Base-by-base conservation (phyloP, 2,888 invertebrate species). In the Drosophila falleni region DNA sequence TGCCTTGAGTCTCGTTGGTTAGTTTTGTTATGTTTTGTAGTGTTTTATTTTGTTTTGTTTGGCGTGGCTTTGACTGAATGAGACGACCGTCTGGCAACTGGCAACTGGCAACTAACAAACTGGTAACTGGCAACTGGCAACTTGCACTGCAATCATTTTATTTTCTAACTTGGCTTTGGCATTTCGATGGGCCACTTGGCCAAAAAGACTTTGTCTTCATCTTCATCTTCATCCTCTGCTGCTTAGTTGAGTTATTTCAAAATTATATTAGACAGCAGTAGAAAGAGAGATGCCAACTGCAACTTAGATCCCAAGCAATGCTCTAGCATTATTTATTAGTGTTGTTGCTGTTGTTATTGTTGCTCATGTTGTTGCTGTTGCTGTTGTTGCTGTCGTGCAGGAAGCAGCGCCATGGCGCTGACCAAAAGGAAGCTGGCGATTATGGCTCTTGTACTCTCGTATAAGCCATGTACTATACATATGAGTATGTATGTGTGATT, bases 231-330 rank as follows among this genome's bases (percentile, higher is more conserved):
- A 69, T 53, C 39, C 46, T 33, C 46, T 15, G 37, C 11, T 62
- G 56, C 74, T 81, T 80, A 85, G 84, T 85, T 85, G 89, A 85
- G 84, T 86, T 89, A 84, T 84, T 87, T 78, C 84, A 83, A 74
- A 80, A 85, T 85, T 83, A 87, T 85, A 80, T 85, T 83, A 80
- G 89, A 89, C 84, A 76, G 78, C 31, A 31, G 31, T 2, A 51
- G 41, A 37, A 13, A 39, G 31, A 65, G 54, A 65, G 51, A 54
- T 62, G 65, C 61, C 78, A 63, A 78, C 74, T 74, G 82, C 66
- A 66, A 46, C 72, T 51, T 51, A 50, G 37, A 50, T 31, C 41
- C 41, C 47, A 42, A 61, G 62, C 63, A 59, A 23, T 53, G 78
- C 50, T 70, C 67, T 79, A 77, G 55, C 59, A 74, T 49, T 74